Evolutionary conservation across 2,113 vertebrate genomes (phyloP), one percentile per base, ranked within the genome.

Genomic region (Engystomops pustulosus): DNA sequence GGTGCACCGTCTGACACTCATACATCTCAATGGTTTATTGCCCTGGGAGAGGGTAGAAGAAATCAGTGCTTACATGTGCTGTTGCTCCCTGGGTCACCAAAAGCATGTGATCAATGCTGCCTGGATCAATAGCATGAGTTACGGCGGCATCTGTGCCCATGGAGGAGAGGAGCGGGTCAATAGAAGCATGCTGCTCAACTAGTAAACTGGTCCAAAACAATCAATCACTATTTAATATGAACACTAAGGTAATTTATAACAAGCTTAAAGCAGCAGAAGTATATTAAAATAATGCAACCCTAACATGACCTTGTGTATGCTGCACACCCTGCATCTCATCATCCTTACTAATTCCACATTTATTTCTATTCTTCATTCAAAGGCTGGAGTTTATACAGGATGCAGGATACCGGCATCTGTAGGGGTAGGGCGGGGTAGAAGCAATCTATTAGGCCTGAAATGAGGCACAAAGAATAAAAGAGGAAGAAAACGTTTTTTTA

Each of bases 101-200:
- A 90, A 93, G 89, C 83, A 88, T 58, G 88, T 88, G 89, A 93
- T 87, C 91, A 91, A 92, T 62, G 82, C 89, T 89, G 91, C 87
- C 90, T 88, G 92, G 93, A 94, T 94, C 93, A 90, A 93, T 94
- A 93, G 45, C 86, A 86, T 91, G 89, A 91, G 91, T 92, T 91
- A 92, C 91, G 90, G 91, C 89, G 88, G 89, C 88, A 93, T 93
- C 91, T 93, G 93, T 89, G 85, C 90, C 85, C 86, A 88, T 86
- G 88, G 88, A 85, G 87, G 86, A 87, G 87, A 91, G 87, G 90
- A 76, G 80, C 58, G 87, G 71, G 89, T 93, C 92, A 90, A 93
- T 92, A 93, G 86, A 85, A 79, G 74, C 62, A 85, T 85, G 74
- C 83, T 85, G 45, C 83, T 85, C 83, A 79, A 78, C 75, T 79